Evolutionary conservation across 2,888 invertebrate species (phyloP), one percentile per base, ranked within the genome.

Genomic region (Oscheius sp.): DNA sequence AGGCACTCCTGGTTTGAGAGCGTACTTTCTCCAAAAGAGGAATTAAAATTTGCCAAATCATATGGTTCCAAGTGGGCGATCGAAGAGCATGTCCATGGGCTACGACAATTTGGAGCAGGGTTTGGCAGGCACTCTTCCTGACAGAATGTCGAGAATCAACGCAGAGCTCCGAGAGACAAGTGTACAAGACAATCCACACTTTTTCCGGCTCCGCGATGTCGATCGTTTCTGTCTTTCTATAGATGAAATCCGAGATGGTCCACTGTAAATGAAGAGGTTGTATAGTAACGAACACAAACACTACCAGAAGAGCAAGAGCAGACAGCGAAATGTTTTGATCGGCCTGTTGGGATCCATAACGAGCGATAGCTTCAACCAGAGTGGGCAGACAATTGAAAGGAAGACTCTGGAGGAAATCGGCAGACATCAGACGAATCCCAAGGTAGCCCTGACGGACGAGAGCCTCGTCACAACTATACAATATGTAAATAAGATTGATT

Each of bases 251-350:
- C 0, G 96, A 96, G 87, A 98, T 96, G 90, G 97, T 98, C 98
- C 97, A 98, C 96, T 96, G 91, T 48, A 92, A 91, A 76, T 71
- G 76, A 83, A 79, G 21, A 73, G 53, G 1, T 37, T 10, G 5
- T 55, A 9, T 3, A 35, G 37, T 2, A 59, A 59, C 21, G 7
- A 7, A 33, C 5, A 59, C 59, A 29, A 11, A 5, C 7, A 7
- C 3, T 42, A 42, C 42, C 73, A 97, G 94, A 70, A 96, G 92
- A 29, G 97, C 97, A 70, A 99, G 95, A 57, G 98, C 96, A 4
- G 97, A 97, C 55, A 99, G 92, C 42, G 96, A 96, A 89, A 98
- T 96, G 91, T 99, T 99, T 70, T 98, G 92, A 90, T 99, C 97
- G 90, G 95, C 94, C 57, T 94, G 95, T 91, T 99, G 99, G 21